Evolutionary conservation across 1,140 invertebrate species (phyloP), one percentile per base, ranked within the genome.

Genomic region (Apis laboriosa): DNA sequence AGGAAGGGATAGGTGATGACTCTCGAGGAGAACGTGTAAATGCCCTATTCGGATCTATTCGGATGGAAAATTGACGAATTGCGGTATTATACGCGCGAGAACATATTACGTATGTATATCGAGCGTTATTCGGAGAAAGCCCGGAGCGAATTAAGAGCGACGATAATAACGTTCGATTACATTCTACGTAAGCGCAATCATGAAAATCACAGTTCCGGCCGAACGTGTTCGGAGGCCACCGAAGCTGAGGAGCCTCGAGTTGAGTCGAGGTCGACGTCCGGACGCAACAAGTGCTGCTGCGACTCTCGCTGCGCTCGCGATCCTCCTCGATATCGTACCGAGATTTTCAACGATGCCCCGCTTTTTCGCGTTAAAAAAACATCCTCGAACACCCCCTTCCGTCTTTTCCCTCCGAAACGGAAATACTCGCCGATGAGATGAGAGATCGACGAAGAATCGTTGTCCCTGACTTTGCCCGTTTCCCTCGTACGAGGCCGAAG

Each of bases 191-290:
- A 71, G 77, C 76, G 67, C 56, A 79, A 80, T 80, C 72, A 75
- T 67, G 71, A 89, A 84, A 88, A 87, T 87, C 86, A 64, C 71
- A 70, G 76, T 86, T 86, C 85, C 85, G 84, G 76, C 84, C 75
- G 85, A 87, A 84, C 86, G 85, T 78, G 85, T 86, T 86, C 84
- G 84, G 77, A 51, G 79, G 80, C 73, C 84, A 75, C 73, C 77
- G 84, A 76, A 75, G 71, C 78, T 78, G 63, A 67, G 82, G 81
- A 84, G 80, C 76, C 64, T 80, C 78, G 83, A 81, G 87, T 85
- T 73, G 88, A 79, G 72, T 82, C 87, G 90, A 89, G 90, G 90
- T 89, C 87, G 87, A 90, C 86, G 89, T 88, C 89, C 89, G 87
- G 83, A 83, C 87, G 89, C 86, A 90, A 90, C 89, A 90, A 90